phyloP scores from a whole-genome alignment of 1,140 invertebrate genomes.

The Portunus trituberculatus region DNA sequence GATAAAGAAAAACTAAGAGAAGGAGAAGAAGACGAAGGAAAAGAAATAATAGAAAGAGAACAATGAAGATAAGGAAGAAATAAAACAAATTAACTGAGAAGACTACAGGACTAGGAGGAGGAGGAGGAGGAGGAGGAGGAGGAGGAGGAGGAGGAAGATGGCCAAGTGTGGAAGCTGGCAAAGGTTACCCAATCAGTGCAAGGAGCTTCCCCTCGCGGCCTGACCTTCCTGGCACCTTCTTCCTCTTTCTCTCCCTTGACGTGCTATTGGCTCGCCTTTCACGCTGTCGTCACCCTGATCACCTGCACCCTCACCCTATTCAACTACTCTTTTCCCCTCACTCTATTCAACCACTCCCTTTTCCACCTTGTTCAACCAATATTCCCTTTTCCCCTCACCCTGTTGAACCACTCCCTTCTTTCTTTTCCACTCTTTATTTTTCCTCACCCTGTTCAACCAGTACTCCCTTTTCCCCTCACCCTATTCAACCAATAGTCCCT shows the following conservation, averaged over 20 bases:
- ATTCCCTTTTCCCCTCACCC: not conserved
- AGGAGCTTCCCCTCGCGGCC: not conserved
- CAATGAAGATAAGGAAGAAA: no score
- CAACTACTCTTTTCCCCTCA: not conserved
- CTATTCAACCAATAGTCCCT: no score
- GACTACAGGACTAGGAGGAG: not conserved
- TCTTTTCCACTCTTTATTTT: no score
- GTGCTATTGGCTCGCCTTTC: slow-evolving; percentile 22
- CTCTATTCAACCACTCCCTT: not conserved
- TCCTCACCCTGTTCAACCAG: no score
- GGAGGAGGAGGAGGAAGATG: not conserved
- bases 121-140: not conserved
- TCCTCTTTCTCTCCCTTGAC: not conserved
- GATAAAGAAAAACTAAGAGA: not conserved
- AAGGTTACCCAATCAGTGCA: slow-evolving; percentile 45
- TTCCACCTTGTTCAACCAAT: not conserved
- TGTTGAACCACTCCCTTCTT: not conserved
- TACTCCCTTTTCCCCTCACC: not conserved
- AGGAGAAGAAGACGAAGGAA: not conserved
- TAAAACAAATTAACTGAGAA: no score
- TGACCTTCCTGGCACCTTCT: slow-evolving; percentile 4
- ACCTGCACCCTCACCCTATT: not conserved
- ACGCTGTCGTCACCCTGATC: no score
- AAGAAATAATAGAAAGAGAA: no score
- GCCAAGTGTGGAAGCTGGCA: not conserved